phyloP scores from a whole-genome alignment of 2,888 invertebrate species.

The Archaeoteleia sp. region DNA sequence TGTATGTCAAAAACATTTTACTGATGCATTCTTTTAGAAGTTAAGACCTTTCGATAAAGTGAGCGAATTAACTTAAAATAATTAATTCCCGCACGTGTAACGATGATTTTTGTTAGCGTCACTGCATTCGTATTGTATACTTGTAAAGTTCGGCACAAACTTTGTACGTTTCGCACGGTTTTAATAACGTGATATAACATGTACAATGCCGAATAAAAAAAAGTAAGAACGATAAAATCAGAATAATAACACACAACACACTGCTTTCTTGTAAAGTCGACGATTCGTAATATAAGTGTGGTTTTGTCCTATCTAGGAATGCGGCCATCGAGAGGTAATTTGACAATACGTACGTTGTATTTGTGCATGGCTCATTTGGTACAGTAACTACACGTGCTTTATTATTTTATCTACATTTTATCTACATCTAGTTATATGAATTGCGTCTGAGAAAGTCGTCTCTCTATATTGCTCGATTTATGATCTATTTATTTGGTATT shows the following conservation, averaged over 20 bases:
- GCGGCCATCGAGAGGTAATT: constrained; percentile 77
- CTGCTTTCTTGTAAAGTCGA: constrained; percentile 4
- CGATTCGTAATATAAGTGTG: constrained; percentile 63
- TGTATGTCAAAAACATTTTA: no score
- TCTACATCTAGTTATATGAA: no score
- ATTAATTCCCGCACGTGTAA: neutral
- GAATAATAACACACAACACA: neutral
- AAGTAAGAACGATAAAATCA: neutral
- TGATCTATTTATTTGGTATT: no score
- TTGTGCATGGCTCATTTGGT: constrained; percentile 62
- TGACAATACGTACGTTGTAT: constrained; percentile 61
- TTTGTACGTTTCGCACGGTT: neutral
- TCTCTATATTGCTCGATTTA: no score
- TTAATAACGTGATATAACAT: neutral
- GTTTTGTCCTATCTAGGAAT: constrained; percentile 76
- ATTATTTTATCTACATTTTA: constrained; percentile 28
- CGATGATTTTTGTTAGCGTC: no score
- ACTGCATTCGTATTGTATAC: no score
- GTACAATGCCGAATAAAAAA: neutral
- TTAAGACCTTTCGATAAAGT: no score
- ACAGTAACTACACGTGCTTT: constrained; percentile 48
- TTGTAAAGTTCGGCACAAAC: neutral
- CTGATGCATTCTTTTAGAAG: no score
- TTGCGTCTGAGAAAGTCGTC: no score
- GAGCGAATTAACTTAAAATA: no score